phyloP scores from a whole-genome alignment of 2,888 invertebrate genomes.

The Perithous albicinctus region DNA sequence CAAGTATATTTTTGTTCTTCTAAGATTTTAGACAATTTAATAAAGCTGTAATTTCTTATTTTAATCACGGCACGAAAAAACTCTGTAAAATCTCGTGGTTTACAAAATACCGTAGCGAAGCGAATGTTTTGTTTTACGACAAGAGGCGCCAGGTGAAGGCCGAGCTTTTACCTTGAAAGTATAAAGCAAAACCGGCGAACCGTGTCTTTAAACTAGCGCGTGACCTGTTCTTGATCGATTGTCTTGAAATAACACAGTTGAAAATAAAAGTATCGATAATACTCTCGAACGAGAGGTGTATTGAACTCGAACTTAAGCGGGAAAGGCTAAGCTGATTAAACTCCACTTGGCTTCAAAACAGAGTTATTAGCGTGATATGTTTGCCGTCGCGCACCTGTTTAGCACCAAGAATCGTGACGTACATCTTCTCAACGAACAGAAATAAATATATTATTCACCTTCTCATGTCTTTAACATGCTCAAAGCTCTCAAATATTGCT shows the following conservation, averaged over 20 bases:
- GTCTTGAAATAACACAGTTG: not conserved
- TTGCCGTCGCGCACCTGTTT: not conserved
- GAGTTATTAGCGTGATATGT: not conserved
- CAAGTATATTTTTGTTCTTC: too few relatives aligned
- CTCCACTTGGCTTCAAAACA: not conserved
- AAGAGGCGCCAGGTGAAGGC: too few relatives aligned
- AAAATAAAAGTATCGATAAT: not conserved
- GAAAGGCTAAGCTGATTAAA: not conserved
- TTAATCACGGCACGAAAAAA: not conserved
- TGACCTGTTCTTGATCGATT: not conserved
- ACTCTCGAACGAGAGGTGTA: not conserved
- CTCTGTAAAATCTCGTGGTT: not conserved
- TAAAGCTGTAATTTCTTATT: too few relatives aligned
- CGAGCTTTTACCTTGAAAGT: not conserved
- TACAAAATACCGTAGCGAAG: not conserved
- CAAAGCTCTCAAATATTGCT: not conserved
- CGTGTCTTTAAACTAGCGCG: not conserved
- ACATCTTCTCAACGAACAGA: not conserved
- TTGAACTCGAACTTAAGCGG: not conserved
- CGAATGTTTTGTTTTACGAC: not conserved
- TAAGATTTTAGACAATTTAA: too few relatives aligned
- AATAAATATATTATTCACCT: not conserved
- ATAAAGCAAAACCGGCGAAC: not conserved
- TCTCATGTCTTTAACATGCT: not conserved
- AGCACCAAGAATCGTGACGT: not conserved